These are phyloP conservation scores for Euura lappo DNA, from an alignment of 1,140 invertebrate species.

Conservation along the genomic window DNA sequence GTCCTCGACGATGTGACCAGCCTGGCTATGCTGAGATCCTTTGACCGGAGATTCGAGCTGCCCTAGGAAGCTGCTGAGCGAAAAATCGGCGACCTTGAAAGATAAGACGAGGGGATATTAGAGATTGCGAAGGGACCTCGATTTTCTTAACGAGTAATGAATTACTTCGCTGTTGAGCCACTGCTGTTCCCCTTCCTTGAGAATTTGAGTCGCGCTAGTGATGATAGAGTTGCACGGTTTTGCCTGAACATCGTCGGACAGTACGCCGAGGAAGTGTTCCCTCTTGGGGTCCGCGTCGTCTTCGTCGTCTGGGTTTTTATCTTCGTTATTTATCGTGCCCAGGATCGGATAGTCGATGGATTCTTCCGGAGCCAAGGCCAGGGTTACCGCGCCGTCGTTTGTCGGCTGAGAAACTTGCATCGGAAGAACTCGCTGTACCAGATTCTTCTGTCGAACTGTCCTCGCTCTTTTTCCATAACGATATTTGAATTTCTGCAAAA, in stretches of 20 bases:
- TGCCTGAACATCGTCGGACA: constrained; percentile 12
- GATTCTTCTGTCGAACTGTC: constrained; percentile 59
- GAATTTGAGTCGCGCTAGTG: constrained; percentile 76
- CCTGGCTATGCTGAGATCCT: constrained; percentile 49
- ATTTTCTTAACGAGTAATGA: constrained; percentile 7
- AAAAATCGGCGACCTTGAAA: constrained; percentile 77
- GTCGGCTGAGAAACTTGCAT: constrained; percentile 30
- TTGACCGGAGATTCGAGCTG: constrained; percentile 75
- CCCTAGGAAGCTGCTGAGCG: constrained; percentile 79
- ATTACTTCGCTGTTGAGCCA: constrained; percentile 72
- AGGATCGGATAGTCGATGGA: not conserved
- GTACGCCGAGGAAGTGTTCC: constrained; percentile 41
- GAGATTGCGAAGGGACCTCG: not conserved
- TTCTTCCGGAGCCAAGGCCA: not conserved
- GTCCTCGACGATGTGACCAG: constrained; percentile 47
- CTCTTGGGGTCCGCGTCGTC: constrained; percentile 18
- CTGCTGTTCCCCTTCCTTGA: constrained; percentile 74
- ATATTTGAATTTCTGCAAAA: constrained; percentile 53
- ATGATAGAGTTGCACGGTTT: constrained; percentile 57
- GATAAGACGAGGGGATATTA: constrained; percentile 5
- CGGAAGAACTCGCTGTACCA: constrained; percentile 66
- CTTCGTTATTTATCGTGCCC: not conserved
- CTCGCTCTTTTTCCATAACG: constrained; percentile 61
- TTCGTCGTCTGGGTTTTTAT: constrained; percentile 26
- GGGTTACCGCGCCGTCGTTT: not conserved